A percentile compares a stretch with the other conserved stretches of the same genome.
phyloP scores from a whole-genome alignment of 2,113 vertebrate genomes.

The Cryptotis parvus region DNA sequence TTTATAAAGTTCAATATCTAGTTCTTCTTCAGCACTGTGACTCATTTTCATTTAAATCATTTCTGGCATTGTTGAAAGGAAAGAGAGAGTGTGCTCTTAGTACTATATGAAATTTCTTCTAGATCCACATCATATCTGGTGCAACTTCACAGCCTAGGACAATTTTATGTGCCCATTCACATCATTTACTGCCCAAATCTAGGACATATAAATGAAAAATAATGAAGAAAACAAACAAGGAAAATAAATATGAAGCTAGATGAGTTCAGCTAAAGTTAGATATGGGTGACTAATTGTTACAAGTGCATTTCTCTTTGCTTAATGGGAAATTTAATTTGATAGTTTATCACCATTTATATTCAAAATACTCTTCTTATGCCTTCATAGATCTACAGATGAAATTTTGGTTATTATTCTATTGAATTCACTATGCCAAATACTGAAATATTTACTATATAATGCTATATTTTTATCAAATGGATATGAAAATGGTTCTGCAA shows the following conservation, averaged over 20 bases:
- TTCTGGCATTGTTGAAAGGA: slow-evolving; percentile 69
- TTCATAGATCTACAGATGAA: background rate
- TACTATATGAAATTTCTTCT: slow-evolving; percentile 46
- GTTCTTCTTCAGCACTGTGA: slow-evolving; percentile 64
- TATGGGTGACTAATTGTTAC: background rate
- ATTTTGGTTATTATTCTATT: background rate
- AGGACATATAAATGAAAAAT: slow-evolving; percentile 54
- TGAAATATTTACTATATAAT: background rate
- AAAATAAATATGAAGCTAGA: slow-evolving; percentile 37
- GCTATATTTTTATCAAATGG: background rate
- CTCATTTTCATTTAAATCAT: slow-evolving; percentile 77
- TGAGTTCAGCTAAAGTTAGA: background rate
- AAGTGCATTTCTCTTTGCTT: background rate
- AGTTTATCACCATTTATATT: background rate
- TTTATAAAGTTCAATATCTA: slow-evolving; percentile 75
- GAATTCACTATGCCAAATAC: background rate
- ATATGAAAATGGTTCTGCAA: background rate
- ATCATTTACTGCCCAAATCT: slow-evolving; percentile 59
- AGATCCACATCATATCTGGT: slow-evolving; percentile 43
- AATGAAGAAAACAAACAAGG: slow-evolving; percentile 53
- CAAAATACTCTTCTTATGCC: background rate
- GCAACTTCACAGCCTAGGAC: slow-evolving; percentile 43
- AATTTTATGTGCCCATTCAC: slow-evolving; percentile 68
- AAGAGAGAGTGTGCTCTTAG: slow-evolving; percentile 42
- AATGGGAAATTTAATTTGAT: background rate